Evolutionary conservation across 2,113 vertebrate genomes (phyloP), one percentile per base, ranked within the genome.

Genomic region (Sorex fumeus): DNA sequence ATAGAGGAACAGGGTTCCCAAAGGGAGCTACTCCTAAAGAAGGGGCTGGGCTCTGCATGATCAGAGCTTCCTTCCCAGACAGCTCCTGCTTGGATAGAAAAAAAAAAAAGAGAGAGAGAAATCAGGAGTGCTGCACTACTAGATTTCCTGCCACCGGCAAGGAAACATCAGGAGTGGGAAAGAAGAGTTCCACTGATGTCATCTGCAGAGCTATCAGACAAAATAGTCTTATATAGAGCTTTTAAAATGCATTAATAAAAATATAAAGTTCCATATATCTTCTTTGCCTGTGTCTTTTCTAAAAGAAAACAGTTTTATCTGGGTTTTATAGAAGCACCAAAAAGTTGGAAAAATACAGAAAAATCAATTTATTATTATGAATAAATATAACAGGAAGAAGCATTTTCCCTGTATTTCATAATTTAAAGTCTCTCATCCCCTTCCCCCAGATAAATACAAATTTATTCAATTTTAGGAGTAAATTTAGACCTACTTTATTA

Each of bases 131-230:
- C 43, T 81, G 28, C 84, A 1, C 25, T 43, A 62, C 25, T 28
- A 94, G 0, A 71, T 25, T 72, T 94, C 93, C 92, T 90, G 83
- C 78, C 30, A 75, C 74, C 28, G 23, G 2, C 23, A 82, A 71
- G 81, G 90, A 96, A 95, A 95, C 85, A 53, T 23, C 34, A 66
- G 64, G 15, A 60, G 16, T 32, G 18, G 9, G 3, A 3, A 90
- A 91, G 32, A 85, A 79, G 13, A 57, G 88, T 93, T 95, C 93
- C 91, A 47, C 36, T 23, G 19, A 18, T 3, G 75, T 16, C 53
- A 62, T 43, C 43, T 66, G 75, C 9, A 71, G 47, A 25, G 23
- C 10, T 16, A 34, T 15, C 43, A 62, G 11, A 67, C 75, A 64
- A 85, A 67, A 57, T 8, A 32, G 69, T 21, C n/a, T 90, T 71